phyloP scores from a whole-genome alignment of 2,888 invertebrate species.

The Amblyjoppa proteus region DNA sequence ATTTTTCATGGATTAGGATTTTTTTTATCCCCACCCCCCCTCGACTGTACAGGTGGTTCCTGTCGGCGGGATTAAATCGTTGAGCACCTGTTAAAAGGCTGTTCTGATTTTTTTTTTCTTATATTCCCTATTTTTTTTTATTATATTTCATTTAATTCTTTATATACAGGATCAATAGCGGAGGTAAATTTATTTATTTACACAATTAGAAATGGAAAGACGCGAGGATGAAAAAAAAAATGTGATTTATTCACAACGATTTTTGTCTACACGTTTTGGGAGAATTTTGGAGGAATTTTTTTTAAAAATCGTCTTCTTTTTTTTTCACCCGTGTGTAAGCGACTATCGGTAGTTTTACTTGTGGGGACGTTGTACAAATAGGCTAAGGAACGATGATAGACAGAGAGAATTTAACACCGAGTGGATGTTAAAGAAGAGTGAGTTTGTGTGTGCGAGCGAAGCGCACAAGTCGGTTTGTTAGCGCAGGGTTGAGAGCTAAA shows the following conservation, averaged over 20 bases:
- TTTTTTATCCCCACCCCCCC: slow-evolving; percentile 4
- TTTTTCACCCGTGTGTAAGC: neutral
- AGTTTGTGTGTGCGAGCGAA: slow-evolving; percentile 22
- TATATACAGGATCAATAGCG: neutral
- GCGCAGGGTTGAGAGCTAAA: slow-evolving; percentile 39
- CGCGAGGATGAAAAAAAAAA: neutral
- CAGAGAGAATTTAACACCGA: neutral
- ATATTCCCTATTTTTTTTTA: neutral
- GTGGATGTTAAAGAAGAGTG: slow-evolving; percentile 27
- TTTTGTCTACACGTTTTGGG: neutral
- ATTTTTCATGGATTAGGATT: slow-evolving; percentile 64
- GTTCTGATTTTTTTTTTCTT: neutral
- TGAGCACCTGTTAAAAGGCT: slow-evolving; percentile 47
- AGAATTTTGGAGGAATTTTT: neutral
- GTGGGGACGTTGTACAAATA: slow-evolving; percentile 48
- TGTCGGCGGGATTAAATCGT: slow-evolving; percentile 35
- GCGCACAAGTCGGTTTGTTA: slow-evolving; percentile 1
- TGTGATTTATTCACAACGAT: neutral
- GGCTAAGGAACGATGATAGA: slow-evolving; percentile 14
- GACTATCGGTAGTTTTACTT: neutral
- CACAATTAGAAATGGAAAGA: neutral
- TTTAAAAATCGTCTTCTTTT: too few species aligned
- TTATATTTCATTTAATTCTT: neutral
- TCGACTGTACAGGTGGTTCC: slow-evolving; percentile 11
- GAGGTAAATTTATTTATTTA: too few species aligned